Base-by-base conservation (phyloP, 2,113 vertebrate genomes). In the Protobothrops mucrosquamatus region DNA sequence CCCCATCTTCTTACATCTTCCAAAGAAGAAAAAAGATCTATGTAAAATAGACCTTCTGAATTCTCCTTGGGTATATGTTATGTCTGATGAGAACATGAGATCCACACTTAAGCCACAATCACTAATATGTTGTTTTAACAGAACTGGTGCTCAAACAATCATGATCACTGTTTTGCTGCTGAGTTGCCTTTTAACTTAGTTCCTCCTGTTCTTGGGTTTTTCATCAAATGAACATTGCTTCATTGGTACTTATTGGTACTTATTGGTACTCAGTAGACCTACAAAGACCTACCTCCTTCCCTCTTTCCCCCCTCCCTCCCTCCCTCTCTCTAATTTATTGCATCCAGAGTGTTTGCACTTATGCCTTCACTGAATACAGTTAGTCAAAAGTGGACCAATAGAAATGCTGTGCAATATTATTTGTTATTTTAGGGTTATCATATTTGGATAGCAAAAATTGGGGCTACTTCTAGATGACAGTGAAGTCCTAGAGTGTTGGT, bases 221-320 rank as follows among this genome's bases (percentile, higher is more conserved):
- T 93, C 92, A 92, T 96, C 95, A 92, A 93, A 89, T 43, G 92
- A 91, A 92, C 88, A 91, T 52, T 59, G 89, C 92, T 95, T 91
- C 91, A 56, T 92, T 89, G 88, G 46, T 93, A 96, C 94, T 96
- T 93, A 56, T 96, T 96, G 96, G 95, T n/a, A n/a, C n/a, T n/a
- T n/a, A n/a, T n/a, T n/a, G n/a, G n/a, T n/a, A n/a, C 95, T 96
- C 95, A 95, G 95, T 95, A 96, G 96, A 94, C 96, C 94, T 95
- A 96, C 96, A 97, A 95, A 95, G 94, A 92, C 93, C 94, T 92
- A 6, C 96, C 95, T 96, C 92, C 46, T 5, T 95, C 94, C 96
- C 95, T 93, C 95, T 59, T 46, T 46, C 94, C 96, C 95, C 92
- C 96, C 97, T 95, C 94, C 46, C 46, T 46, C 94, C 96, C 95